Conservation (phyloP, 1,140 invertebrate species). For the Pinna nobilis region DNA sequence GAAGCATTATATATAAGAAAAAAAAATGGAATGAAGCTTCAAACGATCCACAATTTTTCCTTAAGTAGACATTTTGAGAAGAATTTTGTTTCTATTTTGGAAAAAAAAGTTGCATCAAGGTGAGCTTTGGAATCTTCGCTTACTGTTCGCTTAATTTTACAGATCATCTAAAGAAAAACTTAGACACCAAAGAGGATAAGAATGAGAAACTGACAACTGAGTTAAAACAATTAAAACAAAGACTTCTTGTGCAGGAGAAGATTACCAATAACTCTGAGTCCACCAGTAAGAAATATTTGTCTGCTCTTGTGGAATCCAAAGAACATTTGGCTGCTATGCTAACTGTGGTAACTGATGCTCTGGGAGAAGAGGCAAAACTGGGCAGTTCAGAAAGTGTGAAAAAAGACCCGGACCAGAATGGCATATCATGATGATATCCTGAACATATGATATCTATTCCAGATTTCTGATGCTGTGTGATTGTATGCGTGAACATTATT, state of each 20-base stretch:
- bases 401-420: constrained; percentile 9
- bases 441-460: no score
- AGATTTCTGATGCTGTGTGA: no score
- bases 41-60: background rate
- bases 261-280: constrained; percentile 51
- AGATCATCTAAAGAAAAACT: constrained; percentile 51
- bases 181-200: constrained; percentile 50
- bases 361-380: constrained; percentile 43
- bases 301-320: constrained; percentile 51
- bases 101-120: no score
- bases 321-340: constrained; percentile 45
- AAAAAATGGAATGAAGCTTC: no score
- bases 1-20: no score
- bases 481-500: no score
- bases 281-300: constrained; percentile 55
- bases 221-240: constrained; percentile 51
- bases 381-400: background rate
- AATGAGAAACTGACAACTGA: constrained; percentile 48
- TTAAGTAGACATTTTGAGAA: no score
- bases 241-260: constrained; percentile 44
- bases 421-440: constrained; percentile 15
- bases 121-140: background rate
- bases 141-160: constrained; percentile 17
- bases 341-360: constrained; percentile 37
- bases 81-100: no score